Percentiles rank a stretch among this genome's conserved stretches.
phyloP scores from a whole-genome alignment of 2,888 invertebrate genomes.

The Caenorhabditis plicata region DNA sequence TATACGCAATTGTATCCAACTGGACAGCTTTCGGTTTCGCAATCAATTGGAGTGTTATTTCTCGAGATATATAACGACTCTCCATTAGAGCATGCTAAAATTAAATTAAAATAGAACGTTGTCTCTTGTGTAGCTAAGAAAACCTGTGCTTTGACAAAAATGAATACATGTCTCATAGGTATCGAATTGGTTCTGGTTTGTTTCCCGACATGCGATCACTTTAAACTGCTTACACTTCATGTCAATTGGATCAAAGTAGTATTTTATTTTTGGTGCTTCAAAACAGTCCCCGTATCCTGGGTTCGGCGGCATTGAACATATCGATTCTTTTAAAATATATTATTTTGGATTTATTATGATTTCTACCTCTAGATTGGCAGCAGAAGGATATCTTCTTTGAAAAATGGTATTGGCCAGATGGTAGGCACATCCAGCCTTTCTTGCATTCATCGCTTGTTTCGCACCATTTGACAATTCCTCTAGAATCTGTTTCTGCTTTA shows the following conservation, averaged over 20 bases:
- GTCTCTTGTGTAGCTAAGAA: too few relatives aligned
- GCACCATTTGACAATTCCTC: constrained; percentile 19
- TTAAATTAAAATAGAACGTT: too few relatives aligned
- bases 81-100: constrained; percentile 33
- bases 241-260: constrained; percentile 39
- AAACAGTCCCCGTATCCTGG: constrained; percentile 46
- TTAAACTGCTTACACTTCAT: constrained; percentile 45
- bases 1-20: constrained; percentile 39
- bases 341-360: background rate
- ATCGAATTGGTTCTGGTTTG: constrained; percentile 40
- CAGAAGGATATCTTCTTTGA: constrained; percentile 33
- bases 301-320: constrained; percentile 43
- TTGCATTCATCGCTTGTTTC: constrained; percentile 17
- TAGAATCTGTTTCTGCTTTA: constrained; percentile 19
- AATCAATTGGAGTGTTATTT: constrained; percentile 35
- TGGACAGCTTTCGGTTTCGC: constrained; percentile 23
- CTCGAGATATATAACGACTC: constrained; percentile 32
- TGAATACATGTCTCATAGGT: constrained; percentile 30
- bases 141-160: constrained; percentile 36
- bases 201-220: constrained; percentile 30
- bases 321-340: too few relatives aligned
- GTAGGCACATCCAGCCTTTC: constrained; percentile 24
- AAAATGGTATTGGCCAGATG: constrained; percentile 32
- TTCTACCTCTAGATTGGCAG: constrained; percentile 39
- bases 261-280: constrained; percentile 28